Evolutionary conservation across 2,797 vertebrate species (phyloP).

Genomic region (Rhynchotus rufescens): DNA sequence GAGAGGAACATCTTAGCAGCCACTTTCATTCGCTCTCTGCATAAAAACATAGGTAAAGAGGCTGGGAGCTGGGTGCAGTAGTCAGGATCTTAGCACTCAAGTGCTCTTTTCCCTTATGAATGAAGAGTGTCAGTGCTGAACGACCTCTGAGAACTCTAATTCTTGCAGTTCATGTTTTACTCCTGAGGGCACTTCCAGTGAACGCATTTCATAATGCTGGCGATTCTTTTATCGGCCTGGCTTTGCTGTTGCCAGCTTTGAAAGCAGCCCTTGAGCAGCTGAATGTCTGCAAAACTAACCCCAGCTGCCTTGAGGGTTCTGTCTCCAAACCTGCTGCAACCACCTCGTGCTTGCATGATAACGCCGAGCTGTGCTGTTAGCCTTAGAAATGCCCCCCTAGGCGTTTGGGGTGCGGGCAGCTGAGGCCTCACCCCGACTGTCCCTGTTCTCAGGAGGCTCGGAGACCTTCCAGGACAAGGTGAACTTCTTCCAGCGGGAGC

Average conservation of each 20-base stretch:
- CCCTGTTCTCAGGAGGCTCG: constrained; percentile 88
- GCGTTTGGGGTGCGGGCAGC: neutral
- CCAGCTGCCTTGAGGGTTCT: constrained; percentile 9
- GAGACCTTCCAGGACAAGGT: constrained; percentile 99
- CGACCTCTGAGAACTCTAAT: neutral
- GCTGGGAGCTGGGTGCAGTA: neutral
- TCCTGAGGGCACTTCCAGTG: neutral
- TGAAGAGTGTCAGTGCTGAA: neutral
- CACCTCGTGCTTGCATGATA: neutral
- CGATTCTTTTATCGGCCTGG: constrained; percentile 24
- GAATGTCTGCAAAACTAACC: neutral
- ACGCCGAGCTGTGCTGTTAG: neutral
- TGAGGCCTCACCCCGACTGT: constrained; percentile 8
- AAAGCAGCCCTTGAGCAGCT: neutral
- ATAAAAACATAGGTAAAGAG: constrained; percentile 95
- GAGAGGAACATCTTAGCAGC: constrained; percentile 98
- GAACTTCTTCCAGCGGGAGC: constrained; percentile 96
- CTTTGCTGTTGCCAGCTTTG: constrained; percentile 22
- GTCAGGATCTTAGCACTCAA: constrained; percentile 14
- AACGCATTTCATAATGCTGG: neutral
- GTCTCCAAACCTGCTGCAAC: neutral
- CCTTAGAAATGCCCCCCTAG: neutral
- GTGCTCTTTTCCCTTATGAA: neutral
- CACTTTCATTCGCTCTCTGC: constrained; percentile 97
- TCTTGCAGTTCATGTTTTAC: neutral